phyloP scores from a whole-genome alignment of 1,140 invertebrate genomes.

The Calosoma granatense region DNA sequence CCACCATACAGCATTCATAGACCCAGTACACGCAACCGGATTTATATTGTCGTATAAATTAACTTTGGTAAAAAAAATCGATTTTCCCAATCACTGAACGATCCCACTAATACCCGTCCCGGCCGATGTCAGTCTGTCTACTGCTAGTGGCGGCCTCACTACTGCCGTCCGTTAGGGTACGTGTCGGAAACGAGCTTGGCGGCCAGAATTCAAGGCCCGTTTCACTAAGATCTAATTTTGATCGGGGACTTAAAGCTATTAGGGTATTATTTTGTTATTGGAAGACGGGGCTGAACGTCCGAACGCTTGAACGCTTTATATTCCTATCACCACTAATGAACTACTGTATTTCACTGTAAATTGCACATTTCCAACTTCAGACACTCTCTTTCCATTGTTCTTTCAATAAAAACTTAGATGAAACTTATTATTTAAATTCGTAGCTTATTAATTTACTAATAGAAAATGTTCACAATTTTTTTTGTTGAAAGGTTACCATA shows the following conservation, averaged over 20 bases:
- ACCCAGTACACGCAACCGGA: neutral
- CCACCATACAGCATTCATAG: neutral
- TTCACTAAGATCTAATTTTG: neutral
- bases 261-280: neutral
- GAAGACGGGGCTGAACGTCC: neutral
- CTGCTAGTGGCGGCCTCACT: no score
- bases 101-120: neutral
- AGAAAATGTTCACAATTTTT: no score
- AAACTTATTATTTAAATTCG: no score
- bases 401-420: no score
- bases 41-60: conserved; percentile 8
- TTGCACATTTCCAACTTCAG: no score
- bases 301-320: no score
- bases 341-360: neutral
- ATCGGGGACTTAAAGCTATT: neutral
- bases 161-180: neutral
- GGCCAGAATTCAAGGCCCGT: neutral
- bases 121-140: no score
- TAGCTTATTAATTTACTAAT: no score
- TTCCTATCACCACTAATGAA: neutral
- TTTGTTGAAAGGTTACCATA: no score
- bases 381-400: no score
- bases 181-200: neutral
- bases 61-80: neutral
- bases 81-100: conserved; percentile 3